A percentile compares a stretch with the other conserved stretches of the same genome.
Evolutionary conservation across 2,888 invertebrate genomes (phyloP).

Genomic region (Abrostola tripartita): DNA sequence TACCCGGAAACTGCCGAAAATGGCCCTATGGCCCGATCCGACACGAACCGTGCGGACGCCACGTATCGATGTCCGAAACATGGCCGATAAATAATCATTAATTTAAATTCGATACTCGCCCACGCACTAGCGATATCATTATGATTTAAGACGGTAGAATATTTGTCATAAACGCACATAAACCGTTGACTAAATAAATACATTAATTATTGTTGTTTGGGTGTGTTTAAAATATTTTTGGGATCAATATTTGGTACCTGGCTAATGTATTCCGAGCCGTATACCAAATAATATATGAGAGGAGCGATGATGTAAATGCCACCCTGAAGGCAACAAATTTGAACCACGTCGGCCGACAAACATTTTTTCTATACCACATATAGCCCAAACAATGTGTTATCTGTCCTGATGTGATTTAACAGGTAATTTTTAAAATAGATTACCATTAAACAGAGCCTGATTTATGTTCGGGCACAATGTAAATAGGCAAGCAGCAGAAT

Average conservation of each 20-base stretch:
- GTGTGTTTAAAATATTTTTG: slow-evolving; percentile 43
- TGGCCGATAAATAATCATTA: slow-evolving; percentile 78
- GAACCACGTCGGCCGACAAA: slow-evolving; percentile 78
- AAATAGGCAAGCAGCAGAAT: slow-evolving; percentile 86
- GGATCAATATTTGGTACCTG: slow-evolving; percentile 62
- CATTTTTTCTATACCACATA: slow-evolving; percentile 82
- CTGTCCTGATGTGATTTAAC: slow-evolving; percentile 88
- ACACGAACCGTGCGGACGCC: slow-evolving; percentile 61
- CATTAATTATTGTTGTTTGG: slow-evolving; percentile 34
- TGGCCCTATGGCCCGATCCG: slow-evolving; percentile 64
- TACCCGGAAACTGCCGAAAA: slow-evolving; percentile 81
- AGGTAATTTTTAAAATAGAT: slow-evolving; percentile 87
- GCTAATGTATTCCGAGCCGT: slow-evolving; percentile 66
- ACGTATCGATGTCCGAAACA: slow-evolving; percentile 75
- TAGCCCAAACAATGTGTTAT: slow-evolving; percentile 85
- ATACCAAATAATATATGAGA: slow-evolving; percentile 75
- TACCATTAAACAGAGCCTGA: slow-evolving; percentile 82
- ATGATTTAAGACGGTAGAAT: slow-evolving; percentile 73
- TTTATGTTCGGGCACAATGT: slow-evolving; percentile 82
- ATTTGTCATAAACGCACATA: slow-evolving; percentile 56
- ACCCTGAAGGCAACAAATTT: slow-evolving; percentile 85
- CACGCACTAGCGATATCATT: slow-evolving; percentile 73
- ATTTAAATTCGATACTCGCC: slow-evolving; percentile 82
- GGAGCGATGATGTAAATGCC: slow-evolving; percentile 78
- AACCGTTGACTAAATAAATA: slow-evolving; percentile 47